A percentile compares a stretch with the other conserved stretches of the same genome.
Evolutionary conservation across 2,888 invertebrate genomes (phyloP).

Genomic region (Agelastica alni): DNA sequence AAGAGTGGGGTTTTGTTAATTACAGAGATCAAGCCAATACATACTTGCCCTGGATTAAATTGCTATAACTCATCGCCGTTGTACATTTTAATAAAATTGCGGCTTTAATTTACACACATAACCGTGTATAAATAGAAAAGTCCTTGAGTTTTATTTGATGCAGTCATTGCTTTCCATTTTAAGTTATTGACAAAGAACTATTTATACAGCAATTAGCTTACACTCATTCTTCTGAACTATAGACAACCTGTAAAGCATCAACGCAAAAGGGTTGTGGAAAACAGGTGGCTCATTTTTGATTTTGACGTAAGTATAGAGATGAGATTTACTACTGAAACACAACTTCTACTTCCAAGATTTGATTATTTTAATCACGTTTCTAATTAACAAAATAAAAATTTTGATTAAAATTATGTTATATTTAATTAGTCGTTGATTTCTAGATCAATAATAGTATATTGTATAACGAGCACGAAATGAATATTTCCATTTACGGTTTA

Average conservation of each 20-base stretch:
- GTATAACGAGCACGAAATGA: too few species aligned
- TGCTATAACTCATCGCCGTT: constrained; percentile 31
- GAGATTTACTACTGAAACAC: neutral
- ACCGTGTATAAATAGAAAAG: constrained; percentile 41
- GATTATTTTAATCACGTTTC: too few species aligned
- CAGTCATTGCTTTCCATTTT: constrained; percentile 15
- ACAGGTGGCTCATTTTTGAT: constrained; percentile 25
- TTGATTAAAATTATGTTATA: too few species aligned
- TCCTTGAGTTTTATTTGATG: constrained; percentile 39
- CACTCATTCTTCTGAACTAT: constrained; percentile 3
- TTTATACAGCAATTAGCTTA: constrained; percentile 5
- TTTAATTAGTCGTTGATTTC: too few species aligned
- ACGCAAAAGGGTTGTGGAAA: constrained; percentile 16
- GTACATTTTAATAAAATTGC: constrained; percentile 23
- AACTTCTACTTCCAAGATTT: too few species aligned
- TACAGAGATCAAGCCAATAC: constrained; percentile 25
- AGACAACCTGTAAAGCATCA: constrained; percentile 23
- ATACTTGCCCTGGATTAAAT: constrained; percentile 37
- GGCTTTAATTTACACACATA: constrained; percentile 17
- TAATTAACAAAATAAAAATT: too few species aligned
- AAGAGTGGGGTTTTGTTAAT: constrained; percentile 9
- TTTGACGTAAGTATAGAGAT: constrained; percentile 8
- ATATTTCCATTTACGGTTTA: too few species aligned
- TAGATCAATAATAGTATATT: too few species aligned
- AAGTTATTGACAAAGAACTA: neutral